Evolutionary conservation across 2,888 invertebrate species (phyloP).

Genomic region (Mechanitis messenoides): DNA sequence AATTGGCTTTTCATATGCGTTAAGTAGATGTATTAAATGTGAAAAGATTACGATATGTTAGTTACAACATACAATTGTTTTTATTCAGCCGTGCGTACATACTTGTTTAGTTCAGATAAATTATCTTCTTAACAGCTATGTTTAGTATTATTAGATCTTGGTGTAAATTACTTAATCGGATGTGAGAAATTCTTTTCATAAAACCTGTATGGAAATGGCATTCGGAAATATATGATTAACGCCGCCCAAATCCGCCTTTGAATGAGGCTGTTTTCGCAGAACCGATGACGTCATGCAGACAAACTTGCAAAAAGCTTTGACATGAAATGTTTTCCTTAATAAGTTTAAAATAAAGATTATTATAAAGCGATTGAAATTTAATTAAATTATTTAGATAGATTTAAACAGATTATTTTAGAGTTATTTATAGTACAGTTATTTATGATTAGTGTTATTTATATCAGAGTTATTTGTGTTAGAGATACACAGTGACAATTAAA

Average conservation of each 20-base stretch:
- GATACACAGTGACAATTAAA: no score
- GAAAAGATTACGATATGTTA: not conserved
- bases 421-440: no score
- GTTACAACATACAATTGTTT: conserved; percentile 7
- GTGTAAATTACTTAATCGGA: conserved; percentile 17
- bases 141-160: not conserved
- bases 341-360: not conserved
- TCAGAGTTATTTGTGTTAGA: no score
- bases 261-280: conserved; percentile 46
- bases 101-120: not conserved
- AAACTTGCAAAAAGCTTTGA: conserved; percentile 28
- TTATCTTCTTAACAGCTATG: conserved; percentile 2
- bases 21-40: no score
- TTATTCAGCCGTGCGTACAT: conserved; percentile 3
- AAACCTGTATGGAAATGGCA: conserved; percentile 25
- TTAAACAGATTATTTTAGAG: no score
- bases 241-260: conserved; percentile 49
- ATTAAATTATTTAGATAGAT: no score
- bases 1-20: not conserved
- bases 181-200: conserved; percentile 17
- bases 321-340: conserved; percentile 12
- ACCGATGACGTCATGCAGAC: conserved; percentile 37
- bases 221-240: conserved; percentile 20
- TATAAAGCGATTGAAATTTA: no score
- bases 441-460: no score